Percentiles rank a stretch among this genome's conserved stretches.
Conservation (phyloP, 2,888 invertebrate genomes). For the Allophyes oxyacanthae region DNA sequence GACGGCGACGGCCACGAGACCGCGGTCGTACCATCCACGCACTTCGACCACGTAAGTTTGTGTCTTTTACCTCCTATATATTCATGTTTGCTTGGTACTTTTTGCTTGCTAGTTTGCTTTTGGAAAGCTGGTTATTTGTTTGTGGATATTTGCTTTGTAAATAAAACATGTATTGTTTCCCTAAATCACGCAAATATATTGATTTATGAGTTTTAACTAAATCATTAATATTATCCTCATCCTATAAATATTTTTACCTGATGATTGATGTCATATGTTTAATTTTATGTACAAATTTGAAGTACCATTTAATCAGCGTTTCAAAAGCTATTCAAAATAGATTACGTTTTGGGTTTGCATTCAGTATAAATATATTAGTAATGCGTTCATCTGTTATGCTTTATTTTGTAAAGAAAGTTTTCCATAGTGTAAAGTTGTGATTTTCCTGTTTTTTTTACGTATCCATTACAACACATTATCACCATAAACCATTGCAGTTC, state of each 20-base stretch:
- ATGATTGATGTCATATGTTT: no score
- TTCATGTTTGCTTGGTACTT: slow-evolving; percentile 32
- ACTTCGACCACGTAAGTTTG: slow-evolving; percentile 84
- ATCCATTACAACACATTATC: slow-evolving; percentile 43
- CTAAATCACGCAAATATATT: no score
- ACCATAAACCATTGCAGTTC: not conserved
- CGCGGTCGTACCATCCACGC: slow-evolving; percentile 79
- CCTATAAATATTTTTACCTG: no score
- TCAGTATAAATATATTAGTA: not conserved
- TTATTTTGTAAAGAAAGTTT: not conserved
- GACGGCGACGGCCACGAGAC: slow-evolving; percentile 85
- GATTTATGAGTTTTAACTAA: no score
- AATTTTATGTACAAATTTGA: no score
- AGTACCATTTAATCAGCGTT: slow-evolving; percentile 28
- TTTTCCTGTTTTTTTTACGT: slow-evolving; percentile 12
- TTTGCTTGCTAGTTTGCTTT: slow-evolving; percentile 13
- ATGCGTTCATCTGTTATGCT: slow-evolving; percentile 6
- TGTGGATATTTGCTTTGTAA: not conserved
- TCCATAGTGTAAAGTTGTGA: slow-evolving; percentile 9
- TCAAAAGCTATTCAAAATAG: slow-evolving; percentile 12
- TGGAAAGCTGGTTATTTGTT: slow-evolving; percentile 36
- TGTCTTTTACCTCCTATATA: slow-evolving; percentile 23
- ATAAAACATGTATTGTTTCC: no score
- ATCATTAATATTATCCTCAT: no score
- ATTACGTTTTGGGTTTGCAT: slow-evolving; percentile 25